phyloP scores from a whole-genome alignment of 2,797 vertebrate species.

The Peromyscus nudipes region DNA sequence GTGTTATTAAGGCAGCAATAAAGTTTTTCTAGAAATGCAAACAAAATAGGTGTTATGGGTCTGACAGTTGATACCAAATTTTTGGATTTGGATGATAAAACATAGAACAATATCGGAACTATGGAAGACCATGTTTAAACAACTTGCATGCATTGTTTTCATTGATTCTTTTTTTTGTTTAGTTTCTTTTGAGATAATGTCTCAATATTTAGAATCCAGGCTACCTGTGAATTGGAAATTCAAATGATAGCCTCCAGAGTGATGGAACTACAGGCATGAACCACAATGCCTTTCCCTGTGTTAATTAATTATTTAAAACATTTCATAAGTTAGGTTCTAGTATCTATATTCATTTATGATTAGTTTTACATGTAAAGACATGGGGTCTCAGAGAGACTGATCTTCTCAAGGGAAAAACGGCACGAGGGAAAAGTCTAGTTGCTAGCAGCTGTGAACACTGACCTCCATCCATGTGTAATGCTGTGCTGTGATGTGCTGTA shows the following conservation, averaged over 20 bases:
- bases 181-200: neutral
- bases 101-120: neutral
- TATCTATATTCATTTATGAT: neutral
- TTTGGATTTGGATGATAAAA: neutral
- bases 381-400: neutral
- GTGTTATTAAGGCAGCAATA: neutral
- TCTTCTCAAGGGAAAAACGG: neutral
- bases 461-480: fast-evolving
- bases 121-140: fast-evolving
- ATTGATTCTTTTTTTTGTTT: neutral
- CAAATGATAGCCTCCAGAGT: neutral
- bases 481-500: neutral
- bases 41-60: neutral
- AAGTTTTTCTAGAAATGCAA: neutral
- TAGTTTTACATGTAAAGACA: neutral
- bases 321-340: neutral
- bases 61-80: neutral
- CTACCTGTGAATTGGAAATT: neutral
- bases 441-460: neutral
- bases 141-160: neutral
- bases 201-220: neutral
- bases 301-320: neutral
- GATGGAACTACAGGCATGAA: neutral
- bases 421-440: neutral
- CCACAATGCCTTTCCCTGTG: neutral